These are phyloP conservation scores for Agrotis segetum DNA, from an alignment of 2,888 invertebrate genomes.

Conservation along the genomic window DNA sequence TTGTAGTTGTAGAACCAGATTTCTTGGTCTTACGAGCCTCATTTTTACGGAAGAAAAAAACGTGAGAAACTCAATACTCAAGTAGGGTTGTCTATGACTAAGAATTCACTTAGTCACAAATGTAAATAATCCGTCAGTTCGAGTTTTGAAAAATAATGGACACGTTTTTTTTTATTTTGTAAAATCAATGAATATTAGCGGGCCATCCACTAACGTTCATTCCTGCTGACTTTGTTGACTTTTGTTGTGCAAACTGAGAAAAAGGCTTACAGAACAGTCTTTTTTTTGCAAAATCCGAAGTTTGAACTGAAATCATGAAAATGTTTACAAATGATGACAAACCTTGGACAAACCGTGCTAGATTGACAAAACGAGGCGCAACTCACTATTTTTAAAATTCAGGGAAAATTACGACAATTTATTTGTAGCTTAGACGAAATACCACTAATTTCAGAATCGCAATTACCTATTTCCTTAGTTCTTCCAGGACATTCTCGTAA, in stretches of 20 bases:
- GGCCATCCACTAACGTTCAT: too few relatives aligned
- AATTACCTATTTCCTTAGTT: constrained; percentile 13
- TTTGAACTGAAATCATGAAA: not conserved
- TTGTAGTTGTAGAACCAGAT: not conserved
- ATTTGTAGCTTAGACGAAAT: constrained; percentile 11
- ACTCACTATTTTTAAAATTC: constrained; percentile 10
- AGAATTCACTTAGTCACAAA: too few relatives aligned
- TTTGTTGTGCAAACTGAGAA: too few relatives aligned
- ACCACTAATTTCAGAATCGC: not conserved
- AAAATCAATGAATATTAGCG: too few relatives aligned
- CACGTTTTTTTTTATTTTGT: too few relatives aligned
- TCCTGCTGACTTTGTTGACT: too few relatives aligned
- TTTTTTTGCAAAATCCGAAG: not conserved
- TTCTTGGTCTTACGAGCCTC: not conserved
- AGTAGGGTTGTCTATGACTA: too few relatives aligned
- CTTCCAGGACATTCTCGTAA: constrained; percentile 44
- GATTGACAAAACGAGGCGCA: not conserved
- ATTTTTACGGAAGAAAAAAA: not conserved
- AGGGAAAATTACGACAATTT: constrained; percentile 3
- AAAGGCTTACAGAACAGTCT: not conserved
- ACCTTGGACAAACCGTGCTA: too few relatives aligned
- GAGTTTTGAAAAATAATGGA: too few relatives aligned
- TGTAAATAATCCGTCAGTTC: too few relatives aligned
- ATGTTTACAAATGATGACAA: not conserved
- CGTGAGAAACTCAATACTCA: not conserved